Evolutionary conservation across 1,140 invertebrate genomes (phyloP).

Genomic region (Pararge aegeria): DNA sequence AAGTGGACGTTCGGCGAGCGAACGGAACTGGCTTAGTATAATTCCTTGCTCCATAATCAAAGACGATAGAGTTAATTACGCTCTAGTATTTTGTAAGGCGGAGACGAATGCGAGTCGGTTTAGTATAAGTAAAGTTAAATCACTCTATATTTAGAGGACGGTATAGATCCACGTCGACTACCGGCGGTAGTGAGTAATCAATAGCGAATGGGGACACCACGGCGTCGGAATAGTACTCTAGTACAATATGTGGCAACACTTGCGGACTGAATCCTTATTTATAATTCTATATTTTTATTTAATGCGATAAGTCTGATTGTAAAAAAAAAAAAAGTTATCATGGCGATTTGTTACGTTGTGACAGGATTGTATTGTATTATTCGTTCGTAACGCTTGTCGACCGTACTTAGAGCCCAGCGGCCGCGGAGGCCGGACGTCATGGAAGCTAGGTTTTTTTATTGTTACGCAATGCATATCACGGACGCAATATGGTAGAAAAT

Average conservation of each 20-base stretch:
- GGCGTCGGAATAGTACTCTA: conserved; percentile 30
- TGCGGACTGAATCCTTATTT: conserved; percentile 65
- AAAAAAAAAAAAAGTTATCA: conserved; percentile 37
- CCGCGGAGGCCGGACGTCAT: conserved; percentile 54
- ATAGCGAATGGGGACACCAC: conserved; percentile 27
- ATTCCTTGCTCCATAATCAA: conserved; percentile 32
- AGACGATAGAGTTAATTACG: conserved; percentile 23
- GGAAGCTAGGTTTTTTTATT: conserved; percentile 79
- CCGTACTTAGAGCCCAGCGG: conserved; percentile 63
- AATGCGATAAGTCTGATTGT: conserved; percentile 77
- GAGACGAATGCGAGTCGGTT: conserved; percentile 28
- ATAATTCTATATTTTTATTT: conserved; percentile 77
- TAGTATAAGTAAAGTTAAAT: conserved; percentile 35
- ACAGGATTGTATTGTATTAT: conserved; percentile 66
- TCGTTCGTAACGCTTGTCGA: conserved; percentile 44
- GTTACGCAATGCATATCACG: conserved; percentile 79
- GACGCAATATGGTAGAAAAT: conserved; percentile 79
- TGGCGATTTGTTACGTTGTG: conserved; percentile 35
- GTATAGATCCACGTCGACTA: conserved; percentile 12
- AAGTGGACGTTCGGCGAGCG: conserved; percentile 14
- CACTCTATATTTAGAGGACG: conserved; percentile 34
- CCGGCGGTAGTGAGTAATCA: conserved; percentile 22
- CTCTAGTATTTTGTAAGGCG: conserved; percentile 26
- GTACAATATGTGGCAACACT: conserved; percentile 31
- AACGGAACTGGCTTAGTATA: conserved; percentile 26